Conservation (phyloP, 2,797 vertebrate genomes). For the Petrocephalus schoutedeni region DNA sequence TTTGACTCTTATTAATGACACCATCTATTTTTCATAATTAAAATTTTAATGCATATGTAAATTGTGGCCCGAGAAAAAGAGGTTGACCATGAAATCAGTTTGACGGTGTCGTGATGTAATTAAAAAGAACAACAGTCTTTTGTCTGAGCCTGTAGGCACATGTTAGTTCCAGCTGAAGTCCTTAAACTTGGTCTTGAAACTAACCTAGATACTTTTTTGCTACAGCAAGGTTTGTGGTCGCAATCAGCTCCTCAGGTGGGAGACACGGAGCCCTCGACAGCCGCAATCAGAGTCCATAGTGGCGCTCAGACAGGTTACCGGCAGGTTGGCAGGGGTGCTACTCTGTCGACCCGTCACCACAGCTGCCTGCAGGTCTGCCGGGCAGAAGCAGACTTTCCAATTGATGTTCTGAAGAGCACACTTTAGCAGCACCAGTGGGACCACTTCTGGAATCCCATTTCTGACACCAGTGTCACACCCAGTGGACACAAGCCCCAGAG, state of each 20-base stretch:
- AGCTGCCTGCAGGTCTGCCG: too few species aligned
- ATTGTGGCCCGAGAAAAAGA: constrained; percentile 46
- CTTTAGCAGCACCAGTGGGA: too few species aligned
- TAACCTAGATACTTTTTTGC: neutral
- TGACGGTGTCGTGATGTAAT: constrained; percentile 42
- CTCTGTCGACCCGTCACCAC: too few species aligned
- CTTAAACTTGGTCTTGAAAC: neutral
- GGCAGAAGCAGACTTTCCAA: too few species aligned
- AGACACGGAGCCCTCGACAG: too few species aligned
- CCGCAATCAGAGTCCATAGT: too few species aligned
- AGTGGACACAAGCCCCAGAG: too few species aligned
- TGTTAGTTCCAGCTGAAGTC: neutral
- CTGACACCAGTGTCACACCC: too few species aligned
- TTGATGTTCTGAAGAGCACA: too few species aligned
- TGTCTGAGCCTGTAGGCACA: neutral
- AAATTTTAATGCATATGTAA: constrained; percentile 47
- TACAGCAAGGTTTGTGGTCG: neutral
- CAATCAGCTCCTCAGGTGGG: neutral
- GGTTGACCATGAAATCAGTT: constrained; percentile 51
- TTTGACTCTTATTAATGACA: constrained; percentile 42
- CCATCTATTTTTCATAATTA: constrained; percentile 46
- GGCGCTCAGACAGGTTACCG: too few species aligned
- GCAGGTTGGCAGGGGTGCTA: too few species aligned
- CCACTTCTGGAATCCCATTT: too few species aligned
- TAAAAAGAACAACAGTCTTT: constrained; percentile 37